Evolutionary conservation across 2,888 invertebrate species (phyloP).

Genomic region (Thera britannica): DNA sequence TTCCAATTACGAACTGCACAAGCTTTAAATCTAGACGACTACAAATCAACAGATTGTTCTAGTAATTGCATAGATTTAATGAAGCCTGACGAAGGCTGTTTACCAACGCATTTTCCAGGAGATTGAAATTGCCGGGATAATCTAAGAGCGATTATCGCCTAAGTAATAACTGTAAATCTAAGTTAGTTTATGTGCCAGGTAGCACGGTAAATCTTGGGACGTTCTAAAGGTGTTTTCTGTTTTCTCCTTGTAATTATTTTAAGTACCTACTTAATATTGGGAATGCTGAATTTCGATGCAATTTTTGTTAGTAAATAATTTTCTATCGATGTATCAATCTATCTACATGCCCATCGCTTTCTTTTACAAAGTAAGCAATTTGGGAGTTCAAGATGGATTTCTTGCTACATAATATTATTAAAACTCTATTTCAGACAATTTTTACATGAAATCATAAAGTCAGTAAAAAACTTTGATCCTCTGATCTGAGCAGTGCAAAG

Average conservation of each 20-base stretch:
- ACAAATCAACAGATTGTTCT: conserved; percentile 16
- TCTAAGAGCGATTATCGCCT: conserved; percentile 24
- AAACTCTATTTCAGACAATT: too few relatives aligned
- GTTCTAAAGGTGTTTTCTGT: conserved; percentile 18
- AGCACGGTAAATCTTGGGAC: conserved; percentile 19
- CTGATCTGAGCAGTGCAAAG: too few relatives aligned
- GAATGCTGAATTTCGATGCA: not conserved
- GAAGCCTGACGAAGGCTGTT: conserved; percentile 14
- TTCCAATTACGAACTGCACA: not conserved
- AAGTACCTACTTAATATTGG: not conserved
- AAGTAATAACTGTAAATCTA: conserved; percentile 28
- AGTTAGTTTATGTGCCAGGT: conserved; percentile 24
- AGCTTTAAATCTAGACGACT: not conserved
- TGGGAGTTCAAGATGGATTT: too few relatives aligned
- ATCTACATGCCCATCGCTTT: too few relatives aligned
- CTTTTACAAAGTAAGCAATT: too few relatives aligned
- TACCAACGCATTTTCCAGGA: conserved; percentile 28
- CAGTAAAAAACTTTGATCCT: too few relatives aligned
- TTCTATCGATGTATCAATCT: too few relatives aligned
- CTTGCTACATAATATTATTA: too few relatives aligned
- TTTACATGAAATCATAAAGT: too few relatives aligned
- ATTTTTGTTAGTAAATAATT: too few relatives aligned
- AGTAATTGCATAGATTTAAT: conserved; percentile 30
- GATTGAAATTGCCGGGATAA: conserved; percentile 29
- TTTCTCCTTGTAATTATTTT: conserved; percentile 23